These are phyloP conservation scores for Irena cyanogastra DNA, from an alignment of 2,113 vertebrate species.

Conservation along the genomic window DNA sequence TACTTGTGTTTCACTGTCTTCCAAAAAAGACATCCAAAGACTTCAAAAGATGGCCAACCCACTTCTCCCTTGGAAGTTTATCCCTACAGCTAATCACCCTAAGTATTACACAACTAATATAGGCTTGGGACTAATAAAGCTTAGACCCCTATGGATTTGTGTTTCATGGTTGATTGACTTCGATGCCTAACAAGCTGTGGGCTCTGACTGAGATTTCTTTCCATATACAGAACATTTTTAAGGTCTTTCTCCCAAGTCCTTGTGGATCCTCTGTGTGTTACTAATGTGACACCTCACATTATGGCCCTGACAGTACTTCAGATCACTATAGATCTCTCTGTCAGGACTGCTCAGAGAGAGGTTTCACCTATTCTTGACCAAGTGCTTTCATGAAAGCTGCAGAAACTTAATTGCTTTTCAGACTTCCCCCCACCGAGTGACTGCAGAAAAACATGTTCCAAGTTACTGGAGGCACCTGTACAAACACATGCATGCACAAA, in stretches of 20 bases:
- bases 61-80: conserved; percentile 51
- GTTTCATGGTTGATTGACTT: conserved; percentile 51
- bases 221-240: background rate
- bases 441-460: background rate
- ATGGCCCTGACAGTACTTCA: background rate
- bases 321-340: background rate
- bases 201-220: conserved; percentile 50
- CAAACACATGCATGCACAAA: background rate
- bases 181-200: conserved; percentile 51
- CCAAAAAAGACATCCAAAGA: conserved; percentile 58
- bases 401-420: background rate
- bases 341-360: background rate
- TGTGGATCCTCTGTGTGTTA: background rate
- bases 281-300: background rate
- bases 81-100: conserved; percentile 55
- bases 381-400: background rate
- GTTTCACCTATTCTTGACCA: background rate
- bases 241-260: background rate
- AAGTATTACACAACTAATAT: conserved; percentile 38
- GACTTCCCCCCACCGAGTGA: background rate
- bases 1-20: conserved; percentile 52
- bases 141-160: conserved; percentile 49
- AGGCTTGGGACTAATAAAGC: conserved; percentile 58
- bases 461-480: background rate
- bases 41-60: conserved; percentile 47